Evolutionary conservation across 64 coral and sea anemone genomes (phyloP), one percentile per base, ranked within the genome.

Genomic region (Pocillopora damicornis): DNA sequence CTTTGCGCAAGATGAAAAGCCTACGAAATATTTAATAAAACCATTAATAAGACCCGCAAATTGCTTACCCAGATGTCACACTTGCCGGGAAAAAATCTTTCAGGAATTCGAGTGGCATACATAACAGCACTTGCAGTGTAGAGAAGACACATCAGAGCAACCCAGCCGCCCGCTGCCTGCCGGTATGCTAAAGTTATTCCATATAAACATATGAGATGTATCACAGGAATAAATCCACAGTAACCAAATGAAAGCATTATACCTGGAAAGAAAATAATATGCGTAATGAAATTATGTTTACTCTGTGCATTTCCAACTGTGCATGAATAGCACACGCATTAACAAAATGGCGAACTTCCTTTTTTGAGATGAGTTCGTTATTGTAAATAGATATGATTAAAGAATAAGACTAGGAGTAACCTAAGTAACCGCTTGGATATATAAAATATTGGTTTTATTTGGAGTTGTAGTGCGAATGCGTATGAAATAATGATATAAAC

Each of bases 81-180:
- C 38, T 92, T 95, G 75, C 93, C 93, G 26, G 93, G 93, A 76
- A 86, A 92, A 57, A 92, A 92, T 12, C 93, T 87, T 64, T 95
- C 93, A 11, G 93, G 93, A 75, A 95, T 88, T 59, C 93, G 76
- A 26, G 87, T 92, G 0, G 93, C 93, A 84, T 95, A 95, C 14
- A 81, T 87, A 13, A 95, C 38, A 35, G 93, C 93, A 51, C 93
- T 90, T 56, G 87, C 87, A 60, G 91, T 91, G 59, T 95, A 95
- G 5, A 95, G 60, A 15, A 95, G 26, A 11, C 86, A 87, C 93
- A 95, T 95, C 2, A 95, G 66, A 11, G 75, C 74, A 18, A 95
- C 80, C 93, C 93, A 95, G 15, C 89, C 89, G 0, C 91, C 42
- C 0, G 93, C 91, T 0, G 89, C 93, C 30, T 92, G 93, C 10